Conservation (phyloP, 2,113 vertebrate species). For the Mustela nigripes region DNA sequence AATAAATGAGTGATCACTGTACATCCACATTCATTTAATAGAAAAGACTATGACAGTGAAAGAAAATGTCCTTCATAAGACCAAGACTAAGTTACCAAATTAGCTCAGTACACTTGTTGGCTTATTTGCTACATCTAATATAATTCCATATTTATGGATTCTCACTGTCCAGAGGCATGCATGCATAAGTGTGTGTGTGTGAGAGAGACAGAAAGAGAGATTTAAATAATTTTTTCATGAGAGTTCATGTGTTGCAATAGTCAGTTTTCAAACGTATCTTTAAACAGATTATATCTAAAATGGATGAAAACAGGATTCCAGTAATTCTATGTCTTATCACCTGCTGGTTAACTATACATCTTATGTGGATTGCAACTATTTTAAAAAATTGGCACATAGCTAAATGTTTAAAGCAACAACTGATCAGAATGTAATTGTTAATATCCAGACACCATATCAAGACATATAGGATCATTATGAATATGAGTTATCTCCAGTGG, state of each 20-base stretch:
- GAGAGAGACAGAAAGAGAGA: neutral
- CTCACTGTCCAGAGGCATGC: neutral
- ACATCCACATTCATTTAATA: neutral
- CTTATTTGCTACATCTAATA: neutral
- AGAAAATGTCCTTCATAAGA: neutral
- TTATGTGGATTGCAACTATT: neutral
- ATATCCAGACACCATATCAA: neutral
- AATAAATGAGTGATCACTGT: neutral
- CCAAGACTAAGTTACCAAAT: neutral
- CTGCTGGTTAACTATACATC: neutral
- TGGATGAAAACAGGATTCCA: neutral
- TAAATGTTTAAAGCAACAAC: neutral
- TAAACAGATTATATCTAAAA: neutral
- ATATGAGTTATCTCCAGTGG: neutral
- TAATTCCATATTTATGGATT: neutral
- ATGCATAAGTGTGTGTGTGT: neutral
- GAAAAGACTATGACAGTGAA: neutral
- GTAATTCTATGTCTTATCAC: neutral
- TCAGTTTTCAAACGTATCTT: neutral
- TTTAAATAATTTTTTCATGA: constrained; percentile 17
- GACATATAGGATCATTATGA: neutral
- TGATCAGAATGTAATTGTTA: constrained; percentile 40
- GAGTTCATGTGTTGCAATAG: neutral
- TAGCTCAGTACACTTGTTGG: neutral
- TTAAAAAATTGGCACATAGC: neutral